Base-by-base conservation (phyloP, 1,140 invertebrate genomes). In the Agraylea sexmaculata region DNA sequence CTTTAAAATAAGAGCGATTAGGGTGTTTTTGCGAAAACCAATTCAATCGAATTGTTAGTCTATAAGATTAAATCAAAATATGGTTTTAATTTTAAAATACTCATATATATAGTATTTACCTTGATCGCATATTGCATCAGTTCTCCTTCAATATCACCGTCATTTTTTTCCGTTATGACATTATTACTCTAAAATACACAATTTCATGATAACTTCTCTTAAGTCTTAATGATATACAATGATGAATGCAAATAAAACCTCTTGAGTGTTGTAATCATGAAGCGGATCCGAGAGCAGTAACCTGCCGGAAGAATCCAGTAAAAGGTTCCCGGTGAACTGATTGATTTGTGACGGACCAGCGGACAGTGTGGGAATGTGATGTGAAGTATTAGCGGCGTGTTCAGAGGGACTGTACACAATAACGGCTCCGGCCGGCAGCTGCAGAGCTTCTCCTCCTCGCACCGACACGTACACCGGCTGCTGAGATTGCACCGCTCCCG, bases 321-420 rank as follows among this genome's bases (percentile, higher is more conserved):
- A 59, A 59, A 63, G 62, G 57, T 64, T 66, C 0, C 60, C 60
- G 6, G 60, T 60, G 39, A 65, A 68, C 1, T 62, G 55, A 41
- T 64, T 64, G 45, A 66, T 66, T n/a, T 39, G 42, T 10, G 45
- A 40, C 16, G 39, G 32, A 8, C 20, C 29, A 12, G 31, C 37
- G n/a, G n/a, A n/a, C n/a, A n/a, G n/a, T n/a, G n/a, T n/a, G n/a
- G n/a, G n/a, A n/a, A n/a, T n/a, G n/a, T n/a, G n/a, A n/a, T n/a
- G n/a, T n/a, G n/a, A n/a, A n/a, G n/a, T n/a, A n/a, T n/a, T n/a
- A 1, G 60, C 60, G 0, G 59, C 60, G 35, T 60, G 61, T 0
- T 59, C 59, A 32, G 56, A 62, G 36, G 64, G 64, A 36, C 66
- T 64, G 37, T 68, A 68, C 1, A 68, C 45, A 4, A 68, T 66